Conservation (phyloP, 2,113 vertebrate genomes). For the Lophotis ruficrista region DNA sequence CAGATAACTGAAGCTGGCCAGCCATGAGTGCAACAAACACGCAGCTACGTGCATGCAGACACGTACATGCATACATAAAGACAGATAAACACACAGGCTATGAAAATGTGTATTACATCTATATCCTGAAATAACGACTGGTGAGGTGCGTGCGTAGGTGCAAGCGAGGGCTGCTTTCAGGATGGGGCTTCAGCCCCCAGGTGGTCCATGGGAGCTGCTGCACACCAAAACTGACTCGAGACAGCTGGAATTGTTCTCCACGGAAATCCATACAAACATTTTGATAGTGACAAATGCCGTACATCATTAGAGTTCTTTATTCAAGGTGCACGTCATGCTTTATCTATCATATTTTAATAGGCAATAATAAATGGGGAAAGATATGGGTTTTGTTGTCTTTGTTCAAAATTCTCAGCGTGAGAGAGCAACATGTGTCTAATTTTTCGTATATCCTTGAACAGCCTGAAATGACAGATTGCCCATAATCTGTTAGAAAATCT, state of each 20-base stretch:
- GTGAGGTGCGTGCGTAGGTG: neutral
- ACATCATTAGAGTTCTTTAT: neutral
- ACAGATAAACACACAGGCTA: neutral
- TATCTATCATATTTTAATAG: neutral
- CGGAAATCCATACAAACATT: neutral
- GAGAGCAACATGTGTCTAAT: conserved; percentile 47
- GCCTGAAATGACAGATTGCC: conserved; percentile 55
- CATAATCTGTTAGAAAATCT: conserved; percentile 37
- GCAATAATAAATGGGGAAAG: neutral
- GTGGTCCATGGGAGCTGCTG: neutral
- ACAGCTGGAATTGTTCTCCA: neutral
- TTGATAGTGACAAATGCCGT: neutral
- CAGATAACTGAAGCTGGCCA: neutral
- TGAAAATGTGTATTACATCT: neutral
- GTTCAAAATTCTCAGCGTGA: neutral
- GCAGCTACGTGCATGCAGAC: neutral
- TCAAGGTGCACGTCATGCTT: neutral
- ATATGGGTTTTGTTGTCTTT: neutral
- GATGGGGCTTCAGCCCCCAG: neutral
- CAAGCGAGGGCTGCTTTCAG: neutral
- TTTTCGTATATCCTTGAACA: conserved; percentile 44
- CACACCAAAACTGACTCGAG: neutral
- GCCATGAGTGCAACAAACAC: neutral
- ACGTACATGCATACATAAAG: neutral
- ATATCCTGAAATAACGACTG: neutral